A percentile compares a stretch with the other conserved stretches of the same genome.
Conservation (phyloP, 2,113 vertebrate genomes). For the human (Homo sapiens) region GRCh38 chr18:45403001-45403500, state of each 20-base stretch:
- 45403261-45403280: not conserved
- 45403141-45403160: not conserved
- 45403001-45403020: not conserved
- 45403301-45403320: not conserved
- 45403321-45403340: not conserved
- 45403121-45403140: not conserved
- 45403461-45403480: not conserved
- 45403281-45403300: not conserved
- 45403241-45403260: not conserved
- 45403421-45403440: not conserved
- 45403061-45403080: not conserved
- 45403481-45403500: not conserved
- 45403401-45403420: not conserved
- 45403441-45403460: not conserved
- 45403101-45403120: not conserved
- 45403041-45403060: not conserved
- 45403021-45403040: not conserved
- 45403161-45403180: not conserved
- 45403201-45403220: not conserved
- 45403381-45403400: not conserved
- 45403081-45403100: not conserved
- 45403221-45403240: not conserved
- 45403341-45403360: not conserved
- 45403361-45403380: not conserved
- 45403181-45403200: rapidly evolving